Conservation (phyloP, 1,140 invertebrate genomes). For the Zaprionus vittiger region DNA sequence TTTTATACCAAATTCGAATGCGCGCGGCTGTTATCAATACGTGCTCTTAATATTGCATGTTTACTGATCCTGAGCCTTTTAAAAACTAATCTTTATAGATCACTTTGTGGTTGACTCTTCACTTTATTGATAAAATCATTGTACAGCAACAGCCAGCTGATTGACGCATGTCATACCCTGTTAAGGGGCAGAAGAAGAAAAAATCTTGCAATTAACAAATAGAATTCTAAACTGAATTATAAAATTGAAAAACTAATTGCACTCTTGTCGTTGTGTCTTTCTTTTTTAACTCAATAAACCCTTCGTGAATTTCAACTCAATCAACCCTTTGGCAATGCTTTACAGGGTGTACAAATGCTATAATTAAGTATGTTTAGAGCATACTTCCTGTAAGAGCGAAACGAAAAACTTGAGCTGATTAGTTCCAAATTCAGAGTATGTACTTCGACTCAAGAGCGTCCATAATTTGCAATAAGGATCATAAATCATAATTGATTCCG, state of each 20-base stretch:
- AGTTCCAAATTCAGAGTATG: neutral
- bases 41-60: neutral
- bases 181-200: neutral
- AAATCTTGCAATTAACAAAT: too few species aligned
- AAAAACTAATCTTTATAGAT: neutral
- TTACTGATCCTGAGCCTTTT: neutral
- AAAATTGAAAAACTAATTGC: too few species aligned
- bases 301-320: neutral
- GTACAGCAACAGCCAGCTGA: neutral
- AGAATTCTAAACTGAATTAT: too few species aligned
- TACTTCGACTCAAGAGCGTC: neutral
- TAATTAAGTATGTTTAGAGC: neutral
- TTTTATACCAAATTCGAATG: slow-evolving; percentile 2
- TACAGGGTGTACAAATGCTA: neutral
- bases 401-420: neutral
- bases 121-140: neutral
- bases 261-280: too few species aligned
- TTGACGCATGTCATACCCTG: neutral
- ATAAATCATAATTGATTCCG: too few species aligned
- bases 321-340: neutral
- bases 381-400: neutral
- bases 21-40: neutral
- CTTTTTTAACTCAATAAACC: too few species aligned
- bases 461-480: too few species aligned
- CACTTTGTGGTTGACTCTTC: neutral